These are phyloP conservation scores for Digitonthophagus gazella DNA, from an alignment of 2,888 invertebrate genomes.

Conservation along the genomic window DNA sequence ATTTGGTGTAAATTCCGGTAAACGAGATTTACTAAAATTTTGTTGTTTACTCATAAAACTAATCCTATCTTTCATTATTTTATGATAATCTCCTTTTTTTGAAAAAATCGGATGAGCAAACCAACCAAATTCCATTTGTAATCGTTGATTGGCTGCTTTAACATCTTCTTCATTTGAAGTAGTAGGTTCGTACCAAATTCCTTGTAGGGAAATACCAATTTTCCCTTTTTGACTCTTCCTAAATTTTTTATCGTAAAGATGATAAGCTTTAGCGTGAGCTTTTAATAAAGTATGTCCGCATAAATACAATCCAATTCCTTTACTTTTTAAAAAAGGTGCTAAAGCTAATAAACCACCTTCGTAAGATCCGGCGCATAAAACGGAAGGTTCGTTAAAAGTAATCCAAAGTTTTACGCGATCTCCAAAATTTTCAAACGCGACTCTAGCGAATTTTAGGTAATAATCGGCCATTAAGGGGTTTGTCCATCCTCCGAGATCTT, in stretches of 20 bases:
- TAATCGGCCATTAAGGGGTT: conserved; percentile 57
- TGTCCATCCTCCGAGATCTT: conserved; percentile 64
- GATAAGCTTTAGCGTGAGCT: conserved; percentile 65
- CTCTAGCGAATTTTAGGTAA: conserved; percentile 60
- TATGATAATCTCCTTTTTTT: conserved; percentile 62
- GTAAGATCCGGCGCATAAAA: conserved; percentile 42
- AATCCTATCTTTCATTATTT: conserved; percentile 60
- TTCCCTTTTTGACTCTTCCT: conserved; percentile 42
- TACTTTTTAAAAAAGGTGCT: conserved; percentile 54
- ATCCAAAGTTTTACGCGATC: conserved; percentile 54
- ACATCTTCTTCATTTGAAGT: conserved; percentile 51
- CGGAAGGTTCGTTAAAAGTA: conserved; percentile 56
- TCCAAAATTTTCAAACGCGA: conserved; percentile 48
- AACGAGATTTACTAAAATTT: conserved; percentile 58
- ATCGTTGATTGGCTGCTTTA: conserved; percentile 56
- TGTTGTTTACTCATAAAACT: conserved; percentile 58
- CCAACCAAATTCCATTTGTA: conserved; percentile 64
- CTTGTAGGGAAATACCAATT: conserved; percentile 59
- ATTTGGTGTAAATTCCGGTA: conserved; percentile 59
- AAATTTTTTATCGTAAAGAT: conserved; percentile 56
- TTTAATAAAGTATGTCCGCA: conserved; percentile 63
- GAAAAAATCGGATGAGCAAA: conserved; percentile 66
- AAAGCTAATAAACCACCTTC: conserved; percentile 35
- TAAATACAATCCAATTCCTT: conserved; percentile 60
- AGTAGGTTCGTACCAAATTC: conserved; percentile 58